Evolutionary conservation across 2,888 invertebrate species (phyloP), one percentile per base, ranked within the genome.

Genomic region (Lingula anatina): DNA sequence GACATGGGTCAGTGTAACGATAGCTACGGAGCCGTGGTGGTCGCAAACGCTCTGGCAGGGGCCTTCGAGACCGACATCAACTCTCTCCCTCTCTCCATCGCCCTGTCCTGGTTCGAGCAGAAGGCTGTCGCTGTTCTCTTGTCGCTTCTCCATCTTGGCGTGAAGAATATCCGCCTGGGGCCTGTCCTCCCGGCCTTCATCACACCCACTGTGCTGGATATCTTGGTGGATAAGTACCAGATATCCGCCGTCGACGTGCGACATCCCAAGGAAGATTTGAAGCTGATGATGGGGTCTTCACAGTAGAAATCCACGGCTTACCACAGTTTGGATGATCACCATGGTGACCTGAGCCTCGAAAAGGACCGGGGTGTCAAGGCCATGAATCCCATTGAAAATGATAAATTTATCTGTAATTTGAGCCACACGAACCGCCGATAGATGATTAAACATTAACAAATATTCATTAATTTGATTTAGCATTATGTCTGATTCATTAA

Each of bases 1-100:
- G 66, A 66, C 39, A 48, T 65, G 44, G 64, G 64, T 12, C 64
- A 64, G 49, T 64, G 64, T 49, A 64, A 64, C 45, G 64, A 64
- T 44, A 54, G 59, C 31, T 66, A 61, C 42, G 61, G 64, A 5
- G 64, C 65, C 1, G 55, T 65, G 23, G 49, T 62, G 46, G 60
- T 64, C 3, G 66, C 66, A 7, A 55, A 60, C 44, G 56, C 58
- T 2, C 54, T 66, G 7, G 65, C 64, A 7, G 54, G 48, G 25
- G 62, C 64, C 2, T 50, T 66, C 28, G 46, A 59, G 35, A 63
- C 65, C 2, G 66, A 66, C 46, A 56, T 66, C 38, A 64, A 66
- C 47, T 59, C 55, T 35, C 50, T 66, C 12, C 66, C 66, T 3
- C 43, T 66, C 21, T 63, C 65, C 0, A 49, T 64, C 5, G 55